phyloP scores from a whole-genome alignment of 2,113 vertebrate species.

The Pteropus alecto region DNA sequence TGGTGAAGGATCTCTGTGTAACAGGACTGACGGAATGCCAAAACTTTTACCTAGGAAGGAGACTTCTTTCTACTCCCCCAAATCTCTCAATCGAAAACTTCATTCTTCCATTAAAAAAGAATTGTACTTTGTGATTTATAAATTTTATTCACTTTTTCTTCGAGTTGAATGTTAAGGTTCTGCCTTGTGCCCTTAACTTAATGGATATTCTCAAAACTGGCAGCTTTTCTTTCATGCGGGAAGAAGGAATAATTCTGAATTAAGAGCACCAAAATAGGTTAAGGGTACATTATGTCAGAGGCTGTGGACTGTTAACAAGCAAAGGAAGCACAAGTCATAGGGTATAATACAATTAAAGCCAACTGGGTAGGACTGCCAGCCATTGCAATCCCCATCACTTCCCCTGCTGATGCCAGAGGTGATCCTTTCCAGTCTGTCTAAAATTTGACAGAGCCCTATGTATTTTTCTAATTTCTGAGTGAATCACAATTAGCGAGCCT shows the following conservation, averaged over 20 bases:
- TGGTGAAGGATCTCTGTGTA: neutral
- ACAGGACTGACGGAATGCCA: conserved; percentile 26
- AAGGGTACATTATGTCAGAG: conserved; percentile 64
- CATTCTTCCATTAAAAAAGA: conserved; percentile 23
- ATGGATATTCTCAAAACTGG: conserved; percentile 69
- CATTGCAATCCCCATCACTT: conserved; percentile 59
- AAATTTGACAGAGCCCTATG: neutral
- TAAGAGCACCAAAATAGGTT: conserved; percentile 64
- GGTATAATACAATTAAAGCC: conserved; percentile 55
- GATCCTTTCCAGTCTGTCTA: conserved; percentile 56
- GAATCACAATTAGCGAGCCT: neutral
- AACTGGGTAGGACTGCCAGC: conserved; percentile 45
- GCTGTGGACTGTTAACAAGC: conserved; percentile 61
- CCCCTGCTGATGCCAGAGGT: conserved; percentile 62
- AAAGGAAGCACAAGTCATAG: conserved; percentile 56
- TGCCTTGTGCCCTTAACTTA: conserved; percentile 70
- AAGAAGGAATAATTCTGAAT: conserved; percentile 71
- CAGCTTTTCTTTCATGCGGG: conserved; percentile 43
- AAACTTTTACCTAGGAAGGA: conserved; percentile 51
- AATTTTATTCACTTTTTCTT: neutral
- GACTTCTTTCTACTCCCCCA: neutral
- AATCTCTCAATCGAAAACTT: conserved; percentile 9
- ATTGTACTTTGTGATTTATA: conserved; percentile 15
- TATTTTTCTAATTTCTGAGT: neutral
- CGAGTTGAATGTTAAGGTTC: conserved; percentile 66